phyloP scores from a whole-genome alignment of 30 jellyfish, hydroid and myxozoan genomes.

The Cassiopea xamachana region DNA sequence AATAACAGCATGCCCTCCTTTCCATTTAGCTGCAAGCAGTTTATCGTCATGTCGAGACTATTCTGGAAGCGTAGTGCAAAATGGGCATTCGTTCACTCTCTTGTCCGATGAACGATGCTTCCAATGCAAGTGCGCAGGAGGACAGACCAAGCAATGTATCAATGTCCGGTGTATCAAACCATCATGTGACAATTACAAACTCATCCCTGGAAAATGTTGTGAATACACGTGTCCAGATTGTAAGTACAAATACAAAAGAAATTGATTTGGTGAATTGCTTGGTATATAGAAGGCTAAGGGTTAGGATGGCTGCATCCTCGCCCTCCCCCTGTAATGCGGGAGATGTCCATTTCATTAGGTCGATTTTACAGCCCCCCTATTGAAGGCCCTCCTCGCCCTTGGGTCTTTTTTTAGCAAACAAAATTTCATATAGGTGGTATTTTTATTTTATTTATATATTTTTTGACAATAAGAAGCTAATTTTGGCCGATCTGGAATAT shows the following conservation, averaged over 20 bases:
- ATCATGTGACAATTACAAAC: conserved; percentile 69
- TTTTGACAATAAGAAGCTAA: too few species aligned
- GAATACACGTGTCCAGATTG: conserved; percentile 93
- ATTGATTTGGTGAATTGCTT: too few species aligned
- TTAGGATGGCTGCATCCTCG: too few species aligned
- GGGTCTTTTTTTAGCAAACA: too few species aligned
- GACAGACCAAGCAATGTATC: conserved; percentile 71
- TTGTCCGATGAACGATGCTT: conserved; percentile 75
- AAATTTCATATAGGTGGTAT: too few species aligned
- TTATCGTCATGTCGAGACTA: conserved; percentile 79
- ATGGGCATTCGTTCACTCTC: conserved; percentile 87
- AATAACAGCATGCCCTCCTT: not conserved
- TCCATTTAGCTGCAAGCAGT: conserved; percentile 45
- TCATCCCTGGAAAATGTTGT: conserved; percentile 91
- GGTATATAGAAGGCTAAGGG: too few species aligned
- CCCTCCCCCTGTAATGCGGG: too few species aligned
- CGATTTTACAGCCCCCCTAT: too few species aligned
- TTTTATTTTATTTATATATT: too few species aligned
- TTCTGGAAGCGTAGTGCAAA: conserved; percentile 58
- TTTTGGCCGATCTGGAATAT: too few species aligned
- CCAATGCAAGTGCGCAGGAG: conserved; percentile 85
- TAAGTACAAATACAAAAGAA: not conserved
- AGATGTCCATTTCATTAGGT: too few species aligned
- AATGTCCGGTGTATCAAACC: conserved; percentile 81
- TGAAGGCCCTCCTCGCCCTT: too few species aligned